These are phyloP conservation scores for Hydropotes inermis DNA, from an alignment of 2,113 vertebrate genomes.

Conservation along the genomic window DNA sequence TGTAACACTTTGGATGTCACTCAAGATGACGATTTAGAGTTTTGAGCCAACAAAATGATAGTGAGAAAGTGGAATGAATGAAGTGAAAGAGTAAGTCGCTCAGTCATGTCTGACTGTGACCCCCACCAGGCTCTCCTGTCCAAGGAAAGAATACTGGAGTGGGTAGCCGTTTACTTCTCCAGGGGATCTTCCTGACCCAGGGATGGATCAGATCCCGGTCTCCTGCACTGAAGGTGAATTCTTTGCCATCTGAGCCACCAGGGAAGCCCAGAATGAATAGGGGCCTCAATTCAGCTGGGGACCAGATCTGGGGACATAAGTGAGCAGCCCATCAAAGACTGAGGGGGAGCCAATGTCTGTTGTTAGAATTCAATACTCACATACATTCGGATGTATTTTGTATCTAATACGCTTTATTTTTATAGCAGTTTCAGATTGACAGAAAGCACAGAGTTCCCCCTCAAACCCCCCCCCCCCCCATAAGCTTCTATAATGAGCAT, in stretches of 20 bases:
- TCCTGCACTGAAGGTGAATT: not conserved
- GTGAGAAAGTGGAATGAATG: not conserved
- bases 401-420: not conserved
- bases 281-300: not conserved
- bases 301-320: fast-evolving
- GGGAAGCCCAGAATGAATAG: not conserved
- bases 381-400: not conserved
- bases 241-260: not conserved
- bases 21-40: not conserved
- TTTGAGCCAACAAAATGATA: too few species aligned
- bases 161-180: not conserved
- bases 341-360: fast-evolving
- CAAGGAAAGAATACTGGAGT: not conserved
- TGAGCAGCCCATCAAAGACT: not conserved
- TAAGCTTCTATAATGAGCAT: not conserved
- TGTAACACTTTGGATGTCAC: not conserved
- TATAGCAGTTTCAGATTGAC: not conserved
- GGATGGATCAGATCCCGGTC: fast-evolving
- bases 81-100: not conserved
- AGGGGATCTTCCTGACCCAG: not conserved
- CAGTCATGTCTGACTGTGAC: not conserved
- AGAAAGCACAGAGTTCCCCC: not conserved
- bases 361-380: fast-evolving
- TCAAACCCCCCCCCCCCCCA: too few species aligned
- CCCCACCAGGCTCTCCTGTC: not conserved